Evolutionary conservation across 2,113 vertebrate species (phyloP).

Genomic region (Chaetura pelagica): DNA sequence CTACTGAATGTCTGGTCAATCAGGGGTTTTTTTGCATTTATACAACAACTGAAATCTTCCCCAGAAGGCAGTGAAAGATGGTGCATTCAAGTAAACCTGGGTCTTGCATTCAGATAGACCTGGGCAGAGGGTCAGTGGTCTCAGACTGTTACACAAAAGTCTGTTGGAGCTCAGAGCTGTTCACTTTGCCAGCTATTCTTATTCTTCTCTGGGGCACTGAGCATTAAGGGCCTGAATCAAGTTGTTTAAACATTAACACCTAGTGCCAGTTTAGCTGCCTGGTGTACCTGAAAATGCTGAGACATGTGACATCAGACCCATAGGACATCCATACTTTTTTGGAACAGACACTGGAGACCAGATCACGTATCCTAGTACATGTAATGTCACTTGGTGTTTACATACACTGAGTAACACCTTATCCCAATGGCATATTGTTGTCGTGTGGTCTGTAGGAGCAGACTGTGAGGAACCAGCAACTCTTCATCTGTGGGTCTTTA

Average conservation of each 20-base stretch:
- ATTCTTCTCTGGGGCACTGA: neutral
- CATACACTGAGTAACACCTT: accelerated
- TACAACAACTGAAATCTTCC: neutral
- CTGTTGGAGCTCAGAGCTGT: neutral
- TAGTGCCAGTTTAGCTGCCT: neutral
- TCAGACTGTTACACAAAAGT: neutral
- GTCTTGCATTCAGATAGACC: neutral
- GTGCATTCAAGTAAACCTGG: neutral
- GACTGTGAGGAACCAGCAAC: neutral
- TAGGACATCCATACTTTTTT: neutral
- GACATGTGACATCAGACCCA: neutral
- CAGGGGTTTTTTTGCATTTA: neutral
- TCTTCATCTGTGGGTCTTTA: neutral
- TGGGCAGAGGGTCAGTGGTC: neutral
- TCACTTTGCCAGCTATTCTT: neutral
- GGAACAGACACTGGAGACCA: neutral
- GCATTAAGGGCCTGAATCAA: neutral
- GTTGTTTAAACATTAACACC: neutral
- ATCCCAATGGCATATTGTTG: neutral
- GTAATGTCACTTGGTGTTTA: neutral
- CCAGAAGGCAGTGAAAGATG: neutral
- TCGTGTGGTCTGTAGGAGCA: neutral
- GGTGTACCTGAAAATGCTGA: neutral
- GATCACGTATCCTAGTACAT: neutral
- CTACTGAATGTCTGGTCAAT: neutral